phyloP scores from a whole-genome alignment of 2,888 invertebrate species.

The Vesta saturnalis region DNA sequence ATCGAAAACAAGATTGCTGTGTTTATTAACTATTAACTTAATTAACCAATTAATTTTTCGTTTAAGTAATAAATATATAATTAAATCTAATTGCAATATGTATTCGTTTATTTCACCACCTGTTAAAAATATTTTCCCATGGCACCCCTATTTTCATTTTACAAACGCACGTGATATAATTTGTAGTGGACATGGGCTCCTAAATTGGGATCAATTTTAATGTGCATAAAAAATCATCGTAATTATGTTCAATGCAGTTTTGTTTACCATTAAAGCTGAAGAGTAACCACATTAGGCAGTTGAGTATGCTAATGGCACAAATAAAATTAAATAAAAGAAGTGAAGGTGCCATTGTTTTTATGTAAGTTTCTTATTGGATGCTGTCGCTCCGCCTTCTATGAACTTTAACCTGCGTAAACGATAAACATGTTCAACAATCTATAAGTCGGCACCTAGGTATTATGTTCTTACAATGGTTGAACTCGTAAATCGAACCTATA shows the following conservation, averaged over 20 bases:
- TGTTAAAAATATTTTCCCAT: slow-evolving; percentile 15
- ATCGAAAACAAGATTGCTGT: too few species aligned
- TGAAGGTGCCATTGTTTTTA: slow-evolving; percentile 27
- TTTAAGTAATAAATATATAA: too few species aligned
- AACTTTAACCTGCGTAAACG: slow-evolving; percentile 30
- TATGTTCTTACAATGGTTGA: background rate
- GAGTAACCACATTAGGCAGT: too few species aligned
- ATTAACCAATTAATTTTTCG: too few species aligned
- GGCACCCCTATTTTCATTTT: background rate
- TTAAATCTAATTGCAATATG: too few species aligned
- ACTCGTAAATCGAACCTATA: background rate
- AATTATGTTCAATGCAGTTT: too few species aligned
- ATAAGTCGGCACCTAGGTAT: too few species aligned
- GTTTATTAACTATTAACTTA: too few species aligned
- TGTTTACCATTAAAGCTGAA: too few species aligned
- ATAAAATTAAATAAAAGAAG: slow-evolving; percentile 15
- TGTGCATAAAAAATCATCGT: slow-evolving; percentile 42
- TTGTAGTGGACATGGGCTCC: background rate
- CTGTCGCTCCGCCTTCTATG: slow-evolving; percentile 29
- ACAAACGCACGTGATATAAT: slow-evolving; percentile 17
- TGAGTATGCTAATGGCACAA: too few species aligned
- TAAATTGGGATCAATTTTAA: slow-evolving; percentile 25
- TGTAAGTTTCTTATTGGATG: slow-evolving; percentile 28
- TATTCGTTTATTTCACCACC: too few species aligned
- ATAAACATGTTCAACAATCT: slow-evolving; percentile 18